Evolutionary conservation across 2,113 vertebrate genomes (phyloP).

Genomic region (Camelus bactrianus): DNA sequence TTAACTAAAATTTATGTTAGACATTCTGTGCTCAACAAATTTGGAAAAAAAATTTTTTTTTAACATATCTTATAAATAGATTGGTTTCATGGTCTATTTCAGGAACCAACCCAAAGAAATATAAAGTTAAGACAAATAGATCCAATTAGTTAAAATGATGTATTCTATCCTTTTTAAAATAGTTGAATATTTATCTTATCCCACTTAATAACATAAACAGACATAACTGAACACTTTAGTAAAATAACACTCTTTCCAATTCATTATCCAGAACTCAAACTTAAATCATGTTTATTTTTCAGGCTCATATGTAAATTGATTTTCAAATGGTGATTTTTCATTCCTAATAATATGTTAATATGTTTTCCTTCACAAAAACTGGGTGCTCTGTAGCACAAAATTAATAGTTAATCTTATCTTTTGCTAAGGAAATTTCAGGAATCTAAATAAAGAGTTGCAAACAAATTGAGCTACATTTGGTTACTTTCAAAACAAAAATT

Average conservation of each 20-base stretch:
- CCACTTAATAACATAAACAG: slow-evolving; percentile 67
- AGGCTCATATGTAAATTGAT: slow-evolving; percentile 19
- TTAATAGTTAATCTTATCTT: not conserved
- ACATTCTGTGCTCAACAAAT: not conserved
- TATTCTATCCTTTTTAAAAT: not conserved
- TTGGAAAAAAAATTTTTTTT: not conserved
- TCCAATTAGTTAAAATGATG: slow-evolving; percentile 65
- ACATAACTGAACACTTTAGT: not conserved
- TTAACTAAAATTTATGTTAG: not conserved
- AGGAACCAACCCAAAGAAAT: slow-evolving; percentile 47
- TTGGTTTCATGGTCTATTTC: slow-evolving; percentile 46
- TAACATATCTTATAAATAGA: not conserved
- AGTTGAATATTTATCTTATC: slow-evolving; percentile 43
- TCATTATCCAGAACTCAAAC: slow-evolving; percentile 35
- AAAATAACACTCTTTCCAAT: slow-evolving; percentile 21
- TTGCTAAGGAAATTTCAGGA: not conserved
- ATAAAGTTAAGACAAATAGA: slow-evolving; percentile 69
- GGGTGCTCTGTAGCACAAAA: not conserved
- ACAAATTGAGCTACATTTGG: not conserved
- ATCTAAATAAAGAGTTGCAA: not conserved
- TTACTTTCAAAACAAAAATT: not conserved
- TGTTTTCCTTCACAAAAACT: not conserved
- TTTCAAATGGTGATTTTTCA: slow-evolving; percentile 28
- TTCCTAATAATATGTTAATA: not conserved
- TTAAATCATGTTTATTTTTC: slow-evolving; percentile 25